Evolutionary conservation across 2,113 vertebrate species (phyloP), one percentile per base, ranked within the genome.

Genomic region (Chiloscyllium plagiosum): DNA sequence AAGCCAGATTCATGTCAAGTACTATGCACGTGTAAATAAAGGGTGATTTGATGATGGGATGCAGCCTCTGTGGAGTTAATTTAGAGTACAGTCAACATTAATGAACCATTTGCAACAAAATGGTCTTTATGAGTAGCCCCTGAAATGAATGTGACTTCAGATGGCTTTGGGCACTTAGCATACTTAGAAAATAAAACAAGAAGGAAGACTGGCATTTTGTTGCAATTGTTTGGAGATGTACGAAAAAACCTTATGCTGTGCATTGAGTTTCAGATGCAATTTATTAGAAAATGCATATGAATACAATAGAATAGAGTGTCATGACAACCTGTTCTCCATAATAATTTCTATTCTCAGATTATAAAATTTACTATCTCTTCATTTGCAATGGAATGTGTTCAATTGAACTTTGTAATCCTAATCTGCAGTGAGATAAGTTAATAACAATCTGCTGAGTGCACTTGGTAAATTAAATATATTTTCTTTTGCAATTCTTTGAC

Each of bases 381-480:
- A 52, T 47, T 78, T 6, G 7, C 7, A 61, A 61, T 61, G 12
- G 56, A 61, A 61, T 61, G 7, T 61, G 56, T 61, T 61, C 56
- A 61, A 61, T 61, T 66, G 61, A 17, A 37, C 29, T 10, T 61
- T 61, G 4, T 6, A 24, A 37, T 93, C 66, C 65, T 94, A 94
- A 90, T 37, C 92, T 94, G 65, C 56, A 47, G 37, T 20, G 47
- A 47, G 92, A 70, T n/a, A 93, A 69, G 12, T 94, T 69, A 94
- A 52, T 95, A 72, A 95, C 69, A 47, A 95, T 76, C 42, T 72
- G 37, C 24, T 52, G 42, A 52, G 52, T 37, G 20, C 19, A 19
- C 61, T 65, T 93, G 61, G 61, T 93, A 37, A 93, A 93, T 93
- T 70, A 52, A 72, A 52, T 76, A 61, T 90, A 95, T 72, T 50